A percentile compares a stretch with the other conserved stretches of the same genome.
Conservation (phyloP, 2,888 invertebrate genomes). For the Mythimna vitellina region DNA sequence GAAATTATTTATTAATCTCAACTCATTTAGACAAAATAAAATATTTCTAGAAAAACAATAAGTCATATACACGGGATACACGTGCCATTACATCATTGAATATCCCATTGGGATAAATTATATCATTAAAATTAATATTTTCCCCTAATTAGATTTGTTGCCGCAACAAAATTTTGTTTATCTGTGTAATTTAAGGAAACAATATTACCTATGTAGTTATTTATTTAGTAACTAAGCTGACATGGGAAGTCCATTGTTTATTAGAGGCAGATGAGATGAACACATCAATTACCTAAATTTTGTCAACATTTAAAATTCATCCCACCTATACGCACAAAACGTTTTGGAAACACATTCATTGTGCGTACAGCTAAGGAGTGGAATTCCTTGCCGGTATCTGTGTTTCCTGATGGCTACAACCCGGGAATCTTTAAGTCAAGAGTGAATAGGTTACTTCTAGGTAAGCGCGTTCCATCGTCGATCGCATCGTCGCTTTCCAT, state of each 20-base stretch:
- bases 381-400: no score
- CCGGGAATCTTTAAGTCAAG: no score
- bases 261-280: neutral
- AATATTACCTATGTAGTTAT: neutral
- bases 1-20: constrained; percentile 2
- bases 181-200: constrained; percentile 13
- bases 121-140: constrained; percentile 18
- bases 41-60: constrained; percentile 12
- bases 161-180: constrained; percentile 12
- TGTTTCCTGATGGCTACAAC: no score
- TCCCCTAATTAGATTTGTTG: constrained; percentile 17
- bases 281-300: neutral
- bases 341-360: no score
- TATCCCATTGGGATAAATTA: constrained; percentile 31
- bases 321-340: no score
- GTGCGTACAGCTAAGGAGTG: no score
- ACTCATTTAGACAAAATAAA: neutral
- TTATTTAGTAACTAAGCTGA: constrained; percentile 8
- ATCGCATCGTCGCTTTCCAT: no score
- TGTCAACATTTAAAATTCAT: no score
- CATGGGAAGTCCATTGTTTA: constrained; percentile 6
- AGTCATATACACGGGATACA: neutral
- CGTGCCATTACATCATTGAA: constrained; percentile 42
- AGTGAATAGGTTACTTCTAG: no score
- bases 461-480: no score